Conservation (phyloP, 1,140 invertebrate species). For the Asobara japonica region DNA sequence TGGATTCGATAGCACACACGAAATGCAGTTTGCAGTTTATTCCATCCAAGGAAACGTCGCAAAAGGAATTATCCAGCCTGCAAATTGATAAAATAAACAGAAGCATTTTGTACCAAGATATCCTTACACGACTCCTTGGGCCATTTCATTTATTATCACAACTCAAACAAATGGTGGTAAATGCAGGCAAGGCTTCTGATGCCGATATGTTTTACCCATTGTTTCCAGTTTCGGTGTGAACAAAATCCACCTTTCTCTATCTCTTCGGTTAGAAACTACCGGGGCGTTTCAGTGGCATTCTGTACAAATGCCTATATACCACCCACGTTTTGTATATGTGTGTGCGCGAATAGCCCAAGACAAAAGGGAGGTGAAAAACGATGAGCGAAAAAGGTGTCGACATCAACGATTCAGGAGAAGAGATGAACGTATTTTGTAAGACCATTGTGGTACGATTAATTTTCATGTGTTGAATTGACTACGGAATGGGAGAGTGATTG, state of each 20-base stretch:
- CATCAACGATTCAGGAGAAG: not conserved
- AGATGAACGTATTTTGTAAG: not conserved
- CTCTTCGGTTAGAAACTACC: slow-evolving; percentile 1
- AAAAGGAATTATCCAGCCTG: too few species aligned
- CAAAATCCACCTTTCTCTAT: not conserved
- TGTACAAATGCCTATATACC: slow-evolving; percentile 19
- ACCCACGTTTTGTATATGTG: slow-evolving; percentile 4
- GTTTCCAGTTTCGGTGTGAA: slow-evolving; percentile 43
- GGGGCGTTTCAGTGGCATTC: slow-evolving; percentile 17
- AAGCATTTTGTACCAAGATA: too few species aligned
- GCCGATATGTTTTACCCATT: slow-evolving; percentile 39
- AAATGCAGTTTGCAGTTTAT: too few species aligned
- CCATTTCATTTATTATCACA: too few species aligned
- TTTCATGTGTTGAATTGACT: slow-evolving; percentile 8
- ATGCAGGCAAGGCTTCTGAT: not conserved
- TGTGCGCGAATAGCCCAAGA: not conserved
- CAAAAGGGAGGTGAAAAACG: not conserved
- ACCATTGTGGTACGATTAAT: slow-evolving; percentile 11
- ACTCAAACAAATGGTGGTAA: not conserved
- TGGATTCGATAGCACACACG: too few species aligned
- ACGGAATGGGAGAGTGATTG: slow-evolving; percentile 11
- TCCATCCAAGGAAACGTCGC: too few species aligned
- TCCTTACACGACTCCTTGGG: too few species aligned
- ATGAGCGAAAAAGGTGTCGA: slow-evolving; percentile 9
- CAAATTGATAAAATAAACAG: too few species aligned